Base-by-base conservation (phyloP, 2,888 invertebrate species). In the Strigamia maritima region DNA sequence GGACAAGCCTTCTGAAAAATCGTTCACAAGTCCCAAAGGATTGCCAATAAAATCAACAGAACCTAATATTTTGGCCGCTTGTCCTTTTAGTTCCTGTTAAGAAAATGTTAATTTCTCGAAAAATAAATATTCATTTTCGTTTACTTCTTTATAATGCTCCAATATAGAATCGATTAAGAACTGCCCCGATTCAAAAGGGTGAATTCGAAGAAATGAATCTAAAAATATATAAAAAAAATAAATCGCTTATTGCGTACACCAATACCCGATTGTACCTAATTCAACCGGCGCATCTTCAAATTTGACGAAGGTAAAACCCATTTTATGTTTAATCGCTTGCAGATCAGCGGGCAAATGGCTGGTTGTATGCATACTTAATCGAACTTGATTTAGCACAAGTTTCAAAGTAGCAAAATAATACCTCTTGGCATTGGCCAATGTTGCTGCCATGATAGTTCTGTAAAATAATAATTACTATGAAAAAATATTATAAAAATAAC, bases 11-110 rank as follows among this genome's bases (percentile, higher is more conserved):
- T 98, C 98, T 0, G 95, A 93, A 54, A 99, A 92, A 88, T 99
- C 98, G 84, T 94, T 94, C 81, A 98, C 91, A 84, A 99, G 92
- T 16, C 98, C 98, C 75, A 97, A 87, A 2, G 99, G 99, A 88
- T 98, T 98, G 54, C 99, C 99, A 77, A 99, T 90, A 86, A 99
- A 98, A 87, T 99, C 98, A 26, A 98, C 95, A 0, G 98, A 95
- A 3, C 97, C 98, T 79, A 99, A 88, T 84, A 99, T 98, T 82
- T 93, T 93, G 6, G 94, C 94, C 7, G 97, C 97, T 87, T 99
- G 98, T 91, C 97, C 94, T 85, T 94, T 93, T 77, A 98, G 86
- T 86, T 97, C 95, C 91, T 94, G 31, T 78, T 75, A 12, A 60
- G 14, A 74, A 74, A 31, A 28, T 74, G 74, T 16, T 16, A n/a